phyloP scores from a whole-genome alignment of 2,888 invertebrate genomes.

The Enchytraeus crypticus region DNA sequence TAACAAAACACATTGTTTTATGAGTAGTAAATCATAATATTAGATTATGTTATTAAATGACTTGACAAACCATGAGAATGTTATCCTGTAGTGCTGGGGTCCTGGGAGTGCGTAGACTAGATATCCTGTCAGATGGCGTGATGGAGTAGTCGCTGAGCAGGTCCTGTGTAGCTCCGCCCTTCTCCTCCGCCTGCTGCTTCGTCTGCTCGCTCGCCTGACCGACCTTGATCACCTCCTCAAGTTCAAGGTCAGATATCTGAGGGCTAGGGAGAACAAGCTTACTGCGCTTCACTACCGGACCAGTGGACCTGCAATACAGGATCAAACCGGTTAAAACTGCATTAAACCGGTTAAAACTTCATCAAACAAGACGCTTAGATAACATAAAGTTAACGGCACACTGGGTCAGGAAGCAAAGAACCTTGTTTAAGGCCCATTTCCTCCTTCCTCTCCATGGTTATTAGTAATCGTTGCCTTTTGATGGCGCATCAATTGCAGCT shows the following conservation, averaged over 20 bases:
- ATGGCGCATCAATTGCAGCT: too few species aligned
- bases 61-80: constrained; percentile 51
- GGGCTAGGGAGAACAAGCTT: constrained; percentile 92
- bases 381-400: too few species aligned
- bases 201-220: constrained; percentile 59
- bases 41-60: too few species aligned
- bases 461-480: too few species aligned
- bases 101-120: constrained; percentile 63
- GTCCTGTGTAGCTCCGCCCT: constrained; percentile 67
- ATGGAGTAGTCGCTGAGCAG: constrained; percentile 80
- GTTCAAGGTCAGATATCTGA: constrained; percentile 79
- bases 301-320: constrained; percentile 48
- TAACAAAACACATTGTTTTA: too few species aligned
- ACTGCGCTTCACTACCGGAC: constrained; percentile 82
- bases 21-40: too few species aligned
- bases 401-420: too few species aligned
- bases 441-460: too few species aligned
- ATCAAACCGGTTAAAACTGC: too few species aligned
- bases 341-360: too few species aligned
- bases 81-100: constrained; percentile 74
- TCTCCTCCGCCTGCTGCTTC: constrained; percentile 72
- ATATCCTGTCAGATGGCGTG: constrained; percentile 51
- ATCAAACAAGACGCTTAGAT: too few species aligned
- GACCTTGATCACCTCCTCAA: constrained; percentile 53
- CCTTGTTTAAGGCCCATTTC: too few species aligned